Conservation (phyloP, 2,797 vertebrate species). For the Microhierax caerulescens region DNA sequence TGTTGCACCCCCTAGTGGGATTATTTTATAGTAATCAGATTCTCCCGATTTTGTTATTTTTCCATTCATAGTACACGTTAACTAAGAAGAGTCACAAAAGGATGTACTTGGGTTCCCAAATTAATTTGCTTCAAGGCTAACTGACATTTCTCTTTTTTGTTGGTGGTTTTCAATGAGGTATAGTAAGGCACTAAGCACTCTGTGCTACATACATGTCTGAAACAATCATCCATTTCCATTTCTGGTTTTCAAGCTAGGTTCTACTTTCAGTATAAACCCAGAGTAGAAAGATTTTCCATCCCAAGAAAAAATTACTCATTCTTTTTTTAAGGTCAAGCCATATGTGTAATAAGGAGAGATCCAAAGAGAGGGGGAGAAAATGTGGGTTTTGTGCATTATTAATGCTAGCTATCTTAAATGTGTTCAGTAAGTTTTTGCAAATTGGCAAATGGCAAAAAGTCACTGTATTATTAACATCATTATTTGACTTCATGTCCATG, state of each 20-base stretch:
- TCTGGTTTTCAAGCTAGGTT: neutral
- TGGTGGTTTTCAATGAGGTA: neutral
- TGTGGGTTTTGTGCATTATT: neutral
- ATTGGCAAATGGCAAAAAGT: conserved; percentile 24
- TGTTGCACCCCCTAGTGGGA: conserved; percentile 74
- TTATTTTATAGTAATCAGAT: neutral
- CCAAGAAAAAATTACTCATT: conserved; percentile 9
- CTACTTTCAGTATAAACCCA: neutral
- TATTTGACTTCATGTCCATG: neutral
- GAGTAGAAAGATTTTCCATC: conserved; percentile 6
- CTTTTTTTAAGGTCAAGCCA: conserved; percentile 31
- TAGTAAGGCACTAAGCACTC: neutral
- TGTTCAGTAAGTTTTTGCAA: neutral
- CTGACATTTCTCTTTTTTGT: neutral
- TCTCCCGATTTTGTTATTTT: neutral
- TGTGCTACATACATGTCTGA: neutral
- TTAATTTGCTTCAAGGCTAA: conserved; percentile 26
- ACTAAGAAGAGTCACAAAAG: conserved; percentile 7
- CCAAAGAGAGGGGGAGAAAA: neutral
- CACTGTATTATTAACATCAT: neutral
- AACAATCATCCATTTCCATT: neutral
- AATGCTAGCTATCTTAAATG: neutral
- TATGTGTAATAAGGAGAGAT: neutral
- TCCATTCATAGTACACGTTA: neutral
- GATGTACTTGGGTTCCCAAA: neutral